Conservation (phyloP, 2,797 vertebrate genomes). For the Karalla daura region DNA sequence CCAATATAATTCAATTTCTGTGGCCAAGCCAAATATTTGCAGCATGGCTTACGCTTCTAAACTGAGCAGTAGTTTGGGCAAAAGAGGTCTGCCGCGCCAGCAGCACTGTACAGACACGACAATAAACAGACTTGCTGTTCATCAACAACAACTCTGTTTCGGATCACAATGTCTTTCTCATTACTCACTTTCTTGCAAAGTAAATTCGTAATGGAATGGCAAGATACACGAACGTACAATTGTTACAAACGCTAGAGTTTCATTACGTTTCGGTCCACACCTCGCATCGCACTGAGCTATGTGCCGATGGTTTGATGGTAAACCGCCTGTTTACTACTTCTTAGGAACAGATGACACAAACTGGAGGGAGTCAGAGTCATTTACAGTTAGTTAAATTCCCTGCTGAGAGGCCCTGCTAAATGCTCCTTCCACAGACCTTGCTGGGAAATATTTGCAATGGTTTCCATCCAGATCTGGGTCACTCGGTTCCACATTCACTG, state of each 20-base stretch:
- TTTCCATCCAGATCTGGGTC: constrained; percentile 85
- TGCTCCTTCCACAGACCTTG: constrained; percentile 77
- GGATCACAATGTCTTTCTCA: constrained; percentile 27
- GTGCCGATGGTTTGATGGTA: constrained; percentile 57
- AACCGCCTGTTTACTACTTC: constrained; percentile 74
- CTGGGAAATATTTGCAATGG: constrained; percentile 84
- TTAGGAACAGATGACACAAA: constrained; percentile 80
- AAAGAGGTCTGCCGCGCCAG: constrained; percentile 54
- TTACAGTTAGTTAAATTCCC: constrained; percentile 81
- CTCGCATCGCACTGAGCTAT: constrained; percentile 41
- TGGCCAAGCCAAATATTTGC: constrained; percentile 86
- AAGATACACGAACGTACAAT: constrained; percentile 34
- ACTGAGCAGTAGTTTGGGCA: constrained; percentile 77
- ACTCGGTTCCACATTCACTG: constrained; percentile 76
- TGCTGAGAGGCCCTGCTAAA: constrained; percentile 75
- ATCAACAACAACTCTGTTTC: constrained; percentile 57
- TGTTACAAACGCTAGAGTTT: constrained; percentile 24
- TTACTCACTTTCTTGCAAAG: constrained; percentile 19
- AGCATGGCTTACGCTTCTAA: constrained; percentile 81
- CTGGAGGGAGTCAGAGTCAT: constrained; percentile 73
- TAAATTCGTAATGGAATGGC: constrained; percentile 17
- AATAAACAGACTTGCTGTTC: constrained; percentile 64
- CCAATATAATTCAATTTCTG: constrained; percentile 85
- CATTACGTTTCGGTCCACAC: constrained; percentile 38
- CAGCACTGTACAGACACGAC: constrained; percentile 52